phyloP scores from a whole-genome alignment of 2,888 invertebrate genomes.

The Cactoblastis cactorum region DNA sequence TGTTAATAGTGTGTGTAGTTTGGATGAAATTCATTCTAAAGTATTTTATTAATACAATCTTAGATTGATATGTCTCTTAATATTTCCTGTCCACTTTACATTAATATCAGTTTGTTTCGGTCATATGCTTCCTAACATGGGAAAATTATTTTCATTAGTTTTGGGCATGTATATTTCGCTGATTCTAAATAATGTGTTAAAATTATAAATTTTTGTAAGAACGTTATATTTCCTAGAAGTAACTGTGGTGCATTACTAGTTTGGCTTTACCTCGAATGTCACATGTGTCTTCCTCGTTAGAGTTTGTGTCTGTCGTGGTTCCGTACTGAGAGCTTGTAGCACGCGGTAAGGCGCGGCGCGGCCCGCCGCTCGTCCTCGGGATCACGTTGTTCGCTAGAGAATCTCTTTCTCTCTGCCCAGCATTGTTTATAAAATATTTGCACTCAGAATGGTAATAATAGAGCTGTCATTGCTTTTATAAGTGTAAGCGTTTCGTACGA shows the following conservation, averaged over 20 bases:
- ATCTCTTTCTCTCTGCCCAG: slow-evolving; percentile 69
- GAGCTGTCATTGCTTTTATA: slow-evolving; percentile 79
- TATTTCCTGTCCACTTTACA: slow-evolving; percentile 59
- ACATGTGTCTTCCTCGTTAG: slow-evolving; percentile 62
- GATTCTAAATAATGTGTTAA: slow-evolving; percentile 61
- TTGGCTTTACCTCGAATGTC: slow-evolving; percentile 67
- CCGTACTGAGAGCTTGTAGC: slow-evolving; percentile 44
- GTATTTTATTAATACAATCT: slow-evolving; percentile 53
- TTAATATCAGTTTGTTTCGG: slow-evolving; percentile 57
- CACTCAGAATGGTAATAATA: slow-evolving; percentile 78
- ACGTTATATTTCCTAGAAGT: slow-evolving; percentile 58
- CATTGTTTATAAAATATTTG: slow-evolving; percentile 60
- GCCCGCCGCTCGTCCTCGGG: slow-evolving; percentile 21
- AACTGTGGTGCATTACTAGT: slow-evolving; percentile 74
- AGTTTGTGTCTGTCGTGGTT: slow-evolving; percentile 44
- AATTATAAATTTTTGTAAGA: slow-evolving; percentile 31
- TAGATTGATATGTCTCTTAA: slow-evolving; percentile 54
- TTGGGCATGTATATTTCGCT: slow-evolving; percentile 77
- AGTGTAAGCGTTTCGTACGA: slow-evolving; percentile 76
- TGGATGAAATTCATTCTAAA: slow-evolving; percentile 68
- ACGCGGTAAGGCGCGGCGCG: slow-evolving; percentile 36
- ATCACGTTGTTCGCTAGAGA: slow-evolving; percentile 35
- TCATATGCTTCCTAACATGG: slow-evolving; percentile 77
- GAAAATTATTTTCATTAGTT: slow-evolving; percentile 70
- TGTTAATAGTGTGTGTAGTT: slow-evolving; percentile 49